phyloP scores from a whole-genome alignment of 2,888 invertebrate species.

The Phymatocera aterrima region DNA sequence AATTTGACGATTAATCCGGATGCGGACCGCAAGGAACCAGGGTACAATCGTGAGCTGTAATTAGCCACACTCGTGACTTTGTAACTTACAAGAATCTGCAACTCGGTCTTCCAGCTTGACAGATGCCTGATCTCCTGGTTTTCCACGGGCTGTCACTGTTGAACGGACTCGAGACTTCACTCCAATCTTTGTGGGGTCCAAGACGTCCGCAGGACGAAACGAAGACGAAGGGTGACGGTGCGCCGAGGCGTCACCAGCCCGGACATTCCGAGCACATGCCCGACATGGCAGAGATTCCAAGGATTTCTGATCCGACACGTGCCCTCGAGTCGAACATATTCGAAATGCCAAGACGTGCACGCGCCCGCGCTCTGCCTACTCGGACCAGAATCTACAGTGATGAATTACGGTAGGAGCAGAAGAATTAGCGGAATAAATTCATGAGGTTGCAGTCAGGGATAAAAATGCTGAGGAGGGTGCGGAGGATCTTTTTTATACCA shows the following conservation, averaged over 20 bases:
- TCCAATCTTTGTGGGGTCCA: conserved; percentile 44
- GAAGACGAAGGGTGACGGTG: conserved; percentile 63
- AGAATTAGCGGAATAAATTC: conserved; percentile 32
- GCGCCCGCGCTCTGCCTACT: background rate
- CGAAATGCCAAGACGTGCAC: conserved; percentile 51
- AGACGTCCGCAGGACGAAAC: conserved; percentile 28
- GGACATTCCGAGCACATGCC: conserved; percentile 71
- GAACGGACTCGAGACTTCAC: conserved; percentile 6
- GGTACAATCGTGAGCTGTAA: background rate
- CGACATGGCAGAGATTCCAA: conserved; percentile 67
- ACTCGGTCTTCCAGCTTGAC: conserved; percentile 9
- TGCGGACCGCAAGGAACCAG: background rate
- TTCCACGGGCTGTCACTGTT: background rate
- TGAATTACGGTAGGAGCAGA: background rate
- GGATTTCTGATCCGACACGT: conserved; percentile 52
- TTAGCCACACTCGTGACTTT: background rate
- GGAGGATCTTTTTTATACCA: conserved; percentile 55
- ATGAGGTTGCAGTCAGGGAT: conserved; percentile 18
- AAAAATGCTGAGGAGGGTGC: conserved; percentile 12
- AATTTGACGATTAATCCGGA: background rate
- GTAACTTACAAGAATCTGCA: background rate
- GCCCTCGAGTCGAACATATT: conserved; percentile 52
- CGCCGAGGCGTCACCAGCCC: conserved; percentile 69
- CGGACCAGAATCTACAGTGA: background rate
- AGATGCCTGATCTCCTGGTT: conserved; percentile 6